phyloP scores from a whole-genome alignment of 2,797 vertebrate genomes.

The Sternotherus odoratus region DNA sequence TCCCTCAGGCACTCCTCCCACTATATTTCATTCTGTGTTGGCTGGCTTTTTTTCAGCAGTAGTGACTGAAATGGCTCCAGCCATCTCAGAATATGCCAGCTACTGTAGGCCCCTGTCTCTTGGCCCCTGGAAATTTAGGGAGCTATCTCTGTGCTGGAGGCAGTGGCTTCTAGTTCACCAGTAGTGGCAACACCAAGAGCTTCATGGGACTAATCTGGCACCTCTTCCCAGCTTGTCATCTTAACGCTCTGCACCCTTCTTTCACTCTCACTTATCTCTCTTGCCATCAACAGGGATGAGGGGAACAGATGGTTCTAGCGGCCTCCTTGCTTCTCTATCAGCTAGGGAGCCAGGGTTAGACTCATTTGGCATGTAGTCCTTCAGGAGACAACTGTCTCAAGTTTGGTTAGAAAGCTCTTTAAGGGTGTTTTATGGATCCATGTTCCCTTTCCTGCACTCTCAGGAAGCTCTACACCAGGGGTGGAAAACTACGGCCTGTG shows the following conservation, averaged over 20 bases:
- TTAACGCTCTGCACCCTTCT: not conserved
- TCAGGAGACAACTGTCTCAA: not conserved
- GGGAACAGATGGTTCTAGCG: rapidly evolving
- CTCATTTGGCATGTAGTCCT: not conserved
- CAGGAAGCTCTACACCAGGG: not conserved
- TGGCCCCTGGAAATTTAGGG: not conserved
- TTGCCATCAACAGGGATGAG: rapidly evolving
- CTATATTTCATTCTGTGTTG: not conserved
- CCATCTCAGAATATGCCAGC: slow-evolving; percentile 11
- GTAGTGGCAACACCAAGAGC: not conserved
- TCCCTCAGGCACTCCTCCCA: not conserved
- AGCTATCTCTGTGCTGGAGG: not conserved
- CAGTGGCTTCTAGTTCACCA: not conserved
- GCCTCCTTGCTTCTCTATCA: not conserved
- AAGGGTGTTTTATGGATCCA: not conserved
- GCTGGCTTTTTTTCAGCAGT: rapidly evolving
- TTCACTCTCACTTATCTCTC: not conserved
- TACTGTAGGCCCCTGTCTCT: slow-evolving; percentile 10
- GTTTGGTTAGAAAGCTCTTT: rapidly evolving
- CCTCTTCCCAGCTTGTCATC: not conserved
- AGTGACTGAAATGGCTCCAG: not conserved
- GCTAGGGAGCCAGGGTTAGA: not conserved
- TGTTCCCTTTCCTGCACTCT: not conserved
- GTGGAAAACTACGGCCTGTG: too few species aligned
- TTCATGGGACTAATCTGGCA: not conserved